Evolutionary conservation across 1,140 invertebrate species (phyloP).

Genomic region (Apis dorsata): DNA sequence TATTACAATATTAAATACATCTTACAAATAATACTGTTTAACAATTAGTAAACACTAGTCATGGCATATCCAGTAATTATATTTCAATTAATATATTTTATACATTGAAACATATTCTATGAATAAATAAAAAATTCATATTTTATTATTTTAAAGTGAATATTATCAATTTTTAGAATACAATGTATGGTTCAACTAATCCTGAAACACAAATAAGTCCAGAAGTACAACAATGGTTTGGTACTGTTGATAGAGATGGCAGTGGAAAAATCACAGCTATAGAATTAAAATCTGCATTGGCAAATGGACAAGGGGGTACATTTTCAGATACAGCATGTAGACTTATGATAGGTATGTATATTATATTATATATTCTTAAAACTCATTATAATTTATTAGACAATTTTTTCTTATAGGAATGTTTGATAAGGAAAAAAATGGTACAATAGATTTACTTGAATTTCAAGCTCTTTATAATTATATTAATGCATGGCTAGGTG

Average conservation of each 20-base stretch:
- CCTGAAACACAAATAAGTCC: slow-evolving; percentile 76
- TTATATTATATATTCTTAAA: slow-evolving; percentile 58
- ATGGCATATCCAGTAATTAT: slow-evolving; percentile 63
- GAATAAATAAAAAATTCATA: neutral
- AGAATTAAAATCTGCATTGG: slow-evolving; percentile 90
- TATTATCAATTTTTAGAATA: slow-evolving; percentile 9
- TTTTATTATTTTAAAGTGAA: neutral
- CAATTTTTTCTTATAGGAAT: slow-evolving; percentile 82
- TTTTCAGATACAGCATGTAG: slow-evolving; percentile 92
- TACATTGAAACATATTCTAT: neutral
- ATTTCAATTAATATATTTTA: neutral
- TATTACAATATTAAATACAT: neutral
- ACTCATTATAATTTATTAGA: slow-evolving; percentile 11
- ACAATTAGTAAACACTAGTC: neutral
- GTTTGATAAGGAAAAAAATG: slow-evolving; percentile 92
- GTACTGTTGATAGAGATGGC: slow-evolving; percentile 88
- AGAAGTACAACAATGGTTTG: slow-evolving; percentile 90
- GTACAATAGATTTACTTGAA: slow-evolving; percentile 92
- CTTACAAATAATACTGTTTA: neutral
- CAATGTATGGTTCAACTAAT: slow-evolving; percentile 50
- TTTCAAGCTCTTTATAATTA: slow-evolving; percentile 94
- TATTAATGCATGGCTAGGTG: slow-evolving; percentile 92
- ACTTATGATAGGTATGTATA: slow-evolving; percentile 90
- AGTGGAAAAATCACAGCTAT: slow-evolving; percentile 90
- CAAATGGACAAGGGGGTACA: slow-evolving; percentile 92